Evolutionary conservation across 2,797 vertebrate species (phyloP).

Genomic region (Coccyzus lansbergi): DNA sequence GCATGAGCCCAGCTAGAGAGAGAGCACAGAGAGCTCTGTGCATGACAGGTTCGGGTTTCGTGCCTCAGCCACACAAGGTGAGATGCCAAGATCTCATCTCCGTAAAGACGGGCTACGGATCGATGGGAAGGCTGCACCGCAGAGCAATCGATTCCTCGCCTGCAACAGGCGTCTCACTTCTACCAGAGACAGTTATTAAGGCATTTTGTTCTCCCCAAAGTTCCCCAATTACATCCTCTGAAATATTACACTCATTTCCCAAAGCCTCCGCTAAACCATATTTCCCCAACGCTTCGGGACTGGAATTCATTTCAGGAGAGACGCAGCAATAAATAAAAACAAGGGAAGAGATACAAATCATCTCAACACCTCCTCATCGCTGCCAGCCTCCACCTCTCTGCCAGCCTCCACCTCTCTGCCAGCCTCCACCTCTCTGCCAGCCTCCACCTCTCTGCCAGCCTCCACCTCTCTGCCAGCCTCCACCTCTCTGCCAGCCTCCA

Average conservation of each 20-base stretch:
- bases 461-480: no score
- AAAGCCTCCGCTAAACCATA: constrained; percentile 3
- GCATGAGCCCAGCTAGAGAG: neutral
- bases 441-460: no score
- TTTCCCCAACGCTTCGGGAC: constrained; percentile 26
- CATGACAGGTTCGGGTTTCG: neutral
- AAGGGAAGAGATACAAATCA: neutral
- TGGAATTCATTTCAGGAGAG: neutral
- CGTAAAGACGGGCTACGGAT: neutral
- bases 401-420: no score
- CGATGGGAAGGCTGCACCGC: neutral
- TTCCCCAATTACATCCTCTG: constrained; percentile 13
- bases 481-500: no score
- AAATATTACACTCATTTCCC: constrained; percentile 24
- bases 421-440: no score
- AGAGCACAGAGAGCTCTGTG: neutral
- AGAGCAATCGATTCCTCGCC: constrained; percentile 18
- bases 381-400: no score
- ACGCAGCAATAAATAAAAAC: neutral
- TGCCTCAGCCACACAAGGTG: neutral
- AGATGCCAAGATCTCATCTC: constrained; percentile 5
- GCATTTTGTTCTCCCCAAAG: neutral
- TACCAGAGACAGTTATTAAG: constrained; percentile 8
- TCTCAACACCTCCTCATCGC: neutral
- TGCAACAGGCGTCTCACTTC: neutral